A percentile compares a stretch with the other conserved stretches of the same genome.
These are phyloP conservation scores for Aelia acuminata DNA, from an alignment of 2,888 invertebrate genomes.

Conservation along the genomic window DNA sequence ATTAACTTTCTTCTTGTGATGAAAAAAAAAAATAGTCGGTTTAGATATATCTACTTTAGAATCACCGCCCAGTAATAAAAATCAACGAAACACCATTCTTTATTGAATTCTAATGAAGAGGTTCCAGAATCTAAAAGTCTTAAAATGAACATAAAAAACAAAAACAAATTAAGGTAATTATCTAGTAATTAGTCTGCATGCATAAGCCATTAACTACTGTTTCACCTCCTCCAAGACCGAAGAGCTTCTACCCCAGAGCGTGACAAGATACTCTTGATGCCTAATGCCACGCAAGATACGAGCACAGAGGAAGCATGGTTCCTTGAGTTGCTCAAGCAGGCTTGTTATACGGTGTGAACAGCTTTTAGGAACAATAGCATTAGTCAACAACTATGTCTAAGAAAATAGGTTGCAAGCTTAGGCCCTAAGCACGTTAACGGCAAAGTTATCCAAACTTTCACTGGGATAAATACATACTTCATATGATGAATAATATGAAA, in stretches of 20 bases:
- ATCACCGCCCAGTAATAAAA: too few relatives aligned
- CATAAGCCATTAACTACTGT: neutral
- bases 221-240: neutral
- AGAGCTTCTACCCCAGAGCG: neutral
- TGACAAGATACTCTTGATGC: neutral
- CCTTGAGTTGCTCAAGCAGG: neutral
- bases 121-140: too few relatives aligned
- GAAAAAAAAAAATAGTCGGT: too few relatives aligned
- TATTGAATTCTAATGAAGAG: too few relatives aligned
- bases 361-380: neutral
- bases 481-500: too few relatives aligned
- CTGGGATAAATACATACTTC: too few relatives aligned
- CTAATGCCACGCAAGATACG: neutral
- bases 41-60: too few relatives aligned
- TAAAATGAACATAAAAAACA: too few relatives aligned
- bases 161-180: neutral
- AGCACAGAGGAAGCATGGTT: neutral
- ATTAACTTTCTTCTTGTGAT: too few relatives aligned
- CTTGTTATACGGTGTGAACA: slow-evolving; percentile 19
- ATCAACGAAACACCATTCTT: too few relatives aligned
- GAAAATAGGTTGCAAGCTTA: neutral
- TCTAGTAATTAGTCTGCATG: too few relatives aligned
- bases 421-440: neutral
- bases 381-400: neutral
- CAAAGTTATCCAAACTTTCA: too few relatives aligned